Evolutionary conservation across 64 coral and sea anemone genomes (phyloP).

Genomic region (Trachythela sp.): DNA sequence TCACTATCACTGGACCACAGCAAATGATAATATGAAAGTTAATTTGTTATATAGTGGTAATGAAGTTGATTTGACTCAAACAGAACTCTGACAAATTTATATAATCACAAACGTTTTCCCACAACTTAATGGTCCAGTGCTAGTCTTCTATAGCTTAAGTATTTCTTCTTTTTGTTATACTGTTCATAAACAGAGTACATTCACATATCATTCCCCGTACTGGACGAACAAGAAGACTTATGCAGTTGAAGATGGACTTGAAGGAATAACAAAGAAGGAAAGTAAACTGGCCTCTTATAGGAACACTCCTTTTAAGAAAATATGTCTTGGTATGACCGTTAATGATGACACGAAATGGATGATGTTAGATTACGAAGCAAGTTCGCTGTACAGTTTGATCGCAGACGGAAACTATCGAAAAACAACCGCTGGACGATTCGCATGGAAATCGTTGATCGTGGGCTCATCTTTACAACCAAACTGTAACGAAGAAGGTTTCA

Average conservation of each 20-base stretch:
- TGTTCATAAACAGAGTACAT: neutral
- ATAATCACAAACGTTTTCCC: too few species aligned
- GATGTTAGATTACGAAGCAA: conserved; percentile 1
- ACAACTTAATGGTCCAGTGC: too few species aligned
- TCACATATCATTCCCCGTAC: neutral
- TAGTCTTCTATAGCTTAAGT: too few species aligned
- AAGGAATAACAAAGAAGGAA: neutral
- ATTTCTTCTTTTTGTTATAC: neutral
- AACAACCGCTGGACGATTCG: neutral
- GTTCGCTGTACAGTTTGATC: conserved; percentile 32
- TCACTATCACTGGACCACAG: too few species aligned
- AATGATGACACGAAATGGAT: neutral
- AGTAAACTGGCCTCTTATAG: conserved; percentile 8
- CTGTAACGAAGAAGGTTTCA: conserved; percentile 20
- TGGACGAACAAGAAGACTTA: conserved; percentile 7
- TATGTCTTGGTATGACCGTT: conserved; percentile 12
- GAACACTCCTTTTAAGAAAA: conserved; percentile 14
- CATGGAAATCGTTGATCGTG: conserved; percentile 32
- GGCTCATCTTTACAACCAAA: conserved; percentile 10
- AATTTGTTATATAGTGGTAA: too few species aligned
- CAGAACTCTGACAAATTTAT: too few species aligned
- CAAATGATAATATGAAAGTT: too few species aligned
- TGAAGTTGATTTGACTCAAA: too few species aligned
- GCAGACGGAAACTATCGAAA: conserved; percentile 4
- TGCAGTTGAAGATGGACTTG: neutral